phyloP scores from a whole-genome alignment of 2,113 vertebrate genomes.

The Oryzias melastigma region DNA sequence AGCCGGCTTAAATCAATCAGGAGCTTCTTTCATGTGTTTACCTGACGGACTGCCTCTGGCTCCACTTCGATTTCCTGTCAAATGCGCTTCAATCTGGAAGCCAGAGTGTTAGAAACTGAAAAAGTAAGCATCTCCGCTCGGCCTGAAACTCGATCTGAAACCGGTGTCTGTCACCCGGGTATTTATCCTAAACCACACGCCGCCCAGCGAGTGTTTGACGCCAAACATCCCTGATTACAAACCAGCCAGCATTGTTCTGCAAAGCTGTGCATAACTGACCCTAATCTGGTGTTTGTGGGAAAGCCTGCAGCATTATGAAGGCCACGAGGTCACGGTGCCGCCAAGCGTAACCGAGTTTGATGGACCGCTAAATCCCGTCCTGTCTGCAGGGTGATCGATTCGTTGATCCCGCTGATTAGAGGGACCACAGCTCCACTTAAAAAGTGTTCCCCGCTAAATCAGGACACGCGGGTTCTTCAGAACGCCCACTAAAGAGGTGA shows the following conservation, averaged over 20 bases:
- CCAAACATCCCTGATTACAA: neutral
- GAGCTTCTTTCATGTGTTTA: too few species aligned
- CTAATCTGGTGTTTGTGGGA: slow-evolving; percentile 55
- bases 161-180: too few species aligned
- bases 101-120: too few species aligned
- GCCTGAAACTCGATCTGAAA: too few species aligned
- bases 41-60: too few species aligned
- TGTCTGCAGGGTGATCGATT: slow-evolving; percentile 45
- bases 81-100: too few species aligned
- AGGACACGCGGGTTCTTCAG: neutral
- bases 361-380: slow-evolving; percentile 39
- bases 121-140: too few species aligned
- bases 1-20: too few species aligned
- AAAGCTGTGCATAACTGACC: slow-evolving; percentile 42
- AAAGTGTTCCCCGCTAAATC: neutral
- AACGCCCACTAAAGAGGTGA: neutral
- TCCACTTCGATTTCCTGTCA: too few species aligned
- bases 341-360: slow-evolving; percentile 43
- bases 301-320: slow-evolving; percentile 36
- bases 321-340: slow-evolving; percentile 53
- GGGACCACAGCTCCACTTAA: slow-evolving; percentile 1
- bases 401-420: slow-evolving; percentile 29
- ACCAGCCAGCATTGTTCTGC: neutral
- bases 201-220: too few species aligned
- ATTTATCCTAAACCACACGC: too few species aligned